Percentiles rank a stretch among this genome's conserved stretches.
Evolutionary conservation across 2,797 vertebrate species (phyloP).

Genomic region (Salmo trutta): DNA sequence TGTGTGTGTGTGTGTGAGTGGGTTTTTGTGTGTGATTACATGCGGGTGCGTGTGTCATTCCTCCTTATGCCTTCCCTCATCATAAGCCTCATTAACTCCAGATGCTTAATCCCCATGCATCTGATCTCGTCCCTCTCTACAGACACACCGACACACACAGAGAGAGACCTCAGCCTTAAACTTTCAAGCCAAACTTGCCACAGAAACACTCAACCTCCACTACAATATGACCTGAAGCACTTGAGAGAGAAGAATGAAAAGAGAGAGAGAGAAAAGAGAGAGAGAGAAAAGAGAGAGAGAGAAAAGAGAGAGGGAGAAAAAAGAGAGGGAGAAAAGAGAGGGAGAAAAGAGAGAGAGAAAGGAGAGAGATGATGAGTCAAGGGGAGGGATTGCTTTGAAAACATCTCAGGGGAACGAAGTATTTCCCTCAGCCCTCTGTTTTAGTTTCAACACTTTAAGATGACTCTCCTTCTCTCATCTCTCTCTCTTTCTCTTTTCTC

Average conservation of each 20-base stretch:
- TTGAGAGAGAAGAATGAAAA: constrained; percentile 51
- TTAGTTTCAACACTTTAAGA: constrained; percentile 50
- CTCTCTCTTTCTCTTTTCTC: not conserved
- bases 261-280: constrained; percentile 12
- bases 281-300: constrained; percentile 15
- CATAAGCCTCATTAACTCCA: constrained; percentile 68
- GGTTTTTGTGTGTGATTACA: no score
- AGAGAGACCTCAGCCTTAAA: not conserved
- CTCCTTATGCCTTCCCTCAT: constrained; percentile 47
- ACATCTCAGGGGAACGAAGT: constrained; percentile 33
- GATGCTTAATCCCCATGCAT: constrained; percentile 49
- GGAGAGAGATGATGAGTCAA: constrained; percentile 29
- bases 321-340: not conserved
- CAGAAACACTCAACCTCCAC: constrained; percentile 31
- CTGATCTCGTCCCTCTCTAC: not conserved
- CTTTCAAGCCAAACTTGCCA: no score
- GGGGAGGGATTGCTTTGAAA: constrained; percentile 64
- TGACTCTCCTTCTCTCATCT: constrained; percentile 32
- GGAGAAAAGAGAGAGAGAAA: constrained; percentile 41
- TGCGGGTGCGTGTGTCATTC: constrained; percentile 23
- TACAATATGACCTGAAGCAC: constrained; percentile 58
- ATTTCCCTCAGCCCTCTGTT: constrained; percentile 35
- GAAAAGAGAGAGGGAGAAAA: constrained; percentile 1
- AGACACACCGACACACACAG: constrained; percentile 38
- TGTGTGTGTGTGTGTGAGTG: no score